Evolutionary conservation across 2,113 vertebrate genomes (phyloP).

Genomic region (Crotalus horridus): DNA sequence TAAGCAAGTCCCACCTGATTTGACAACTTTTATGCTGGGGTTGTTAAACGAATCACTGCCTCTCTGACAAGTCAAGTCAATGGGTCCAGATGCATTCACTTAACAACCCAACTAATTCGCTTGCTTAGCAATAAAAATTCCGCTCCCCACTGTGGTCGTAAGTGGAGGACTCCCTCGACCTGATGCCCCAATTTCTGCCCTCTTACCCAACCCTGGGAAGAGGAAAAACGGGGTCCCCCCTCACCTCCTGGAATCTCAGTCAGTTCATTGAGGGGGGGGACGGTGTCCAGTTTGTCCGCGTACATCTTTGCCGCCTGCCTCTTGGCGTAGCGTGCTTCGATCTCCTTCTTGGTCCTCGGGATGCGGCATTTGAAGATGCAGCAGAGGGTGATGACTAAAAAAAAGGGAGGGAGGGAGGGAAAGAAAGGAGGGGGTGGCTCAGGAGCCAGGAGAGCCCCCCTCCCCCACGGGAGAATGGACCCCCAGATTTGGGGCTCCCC

Average conservation of each 20-base stretch:
- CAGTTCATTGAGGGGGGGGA: slow-evolving; percentile 88
- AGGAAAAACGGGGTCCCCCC: background rate
- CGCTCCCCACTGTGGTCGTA: background rate
- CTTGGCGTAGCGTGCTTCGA: slow-evolving; percentile 87
- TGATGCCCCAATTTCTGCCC: background rate
- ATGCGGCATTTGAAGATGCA: slow-evolving; percentile 98
- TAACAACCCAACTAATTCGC: background rate
- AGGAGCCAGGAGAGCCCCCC: background rate
- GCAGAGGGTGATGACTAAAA: slow-evolving; percentile 89
- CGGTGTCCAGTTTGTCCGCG: slow-evolving; percentile 89
- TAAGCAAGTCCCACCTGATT: background rate
- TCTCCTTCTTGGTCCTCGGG: slow-evolving; percentile 93
- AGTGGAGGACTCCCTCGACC: background rate
- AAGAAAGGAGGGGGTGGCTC: background rate
- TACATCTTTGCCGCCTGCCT: slow-evolving; percentile 89
- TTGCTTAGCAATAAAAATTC: background rate
- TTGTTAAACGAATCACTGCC: background rate
- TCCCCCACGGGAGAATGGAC: background rate
- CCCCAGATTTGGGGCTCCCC: background rate
- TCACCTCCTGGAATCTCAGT: slow-evolving; percentile 86
- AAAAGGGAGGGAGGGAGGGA: background rate
- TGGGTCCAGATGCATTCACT: background rate
- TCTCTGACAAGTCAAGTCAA: background rate
- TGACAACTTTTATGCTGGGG: background rate
- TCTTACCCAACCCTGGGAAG: background rate